A percentile compares a stretch with the other conserved stretches of the same genome.
Conservation (phyloP, 1,140 invertebrate species). For the Nymphalis io region DNA sequence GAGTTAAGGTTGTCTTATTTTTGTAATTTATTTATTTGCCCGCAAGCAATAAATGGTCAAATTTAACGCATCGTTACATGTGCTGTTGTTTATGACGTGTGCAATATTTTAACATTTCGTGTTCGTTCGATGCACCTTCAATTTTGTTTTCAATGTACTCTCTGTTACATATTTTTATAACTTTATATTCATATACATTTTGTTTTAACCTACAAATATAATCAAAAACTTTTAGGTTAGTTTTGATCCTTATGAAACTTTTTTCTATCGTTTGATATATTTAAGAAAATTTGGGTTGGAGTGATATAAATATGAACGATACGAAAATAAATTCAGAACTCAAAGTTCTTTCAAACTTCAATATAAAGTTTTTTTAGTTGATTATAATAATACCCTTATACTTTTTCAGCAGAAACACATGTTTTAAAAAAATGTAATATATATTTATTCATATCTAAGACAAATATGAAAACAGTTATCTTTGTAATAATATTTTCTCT, state of each 20-base stretch:
- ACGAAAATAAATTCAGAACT: neutral
- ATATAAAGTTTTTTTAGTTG: no score
- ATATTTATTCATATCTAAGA: no score
- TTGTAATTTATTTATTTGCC: slow-evolving; percentile 24
- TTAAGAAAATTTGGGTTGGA: neutral
- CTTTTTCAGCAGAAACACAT: no score
- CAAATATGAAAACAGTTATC: no score
- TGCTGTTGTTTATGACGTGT: neutral
- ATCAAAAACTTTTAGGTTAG: neutral
- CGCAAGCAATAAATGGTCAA: slow-evolving; percentile 14
- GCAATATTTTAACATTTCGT: slow-evolving; percentile 6
- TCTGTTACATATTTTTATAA: neutral
- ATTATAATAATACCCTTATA: no score
- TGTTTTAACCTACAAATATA: neutral
- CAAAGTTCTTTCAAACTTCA: neutral
- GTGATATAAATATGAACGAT: neutral
- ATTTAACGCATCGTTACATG: slow-evolving; percentile 12
- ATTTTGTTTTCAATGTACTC: neutral
- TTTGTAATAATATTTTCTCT: neutral
- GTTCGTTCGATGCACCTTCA: neutral
- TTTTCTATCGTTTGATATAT: neutral
- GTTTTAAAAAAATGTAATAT: no score
- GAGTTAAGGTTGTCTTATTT: slow-evolving; percentile 24
- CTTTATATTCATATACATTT: neutral
- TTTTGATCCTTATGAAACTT: neutral